Evolutionary conservation across 1,140 invertebrate genomes (phyloP), one percentile per base, ranked within the genome.

Genomic region (Drosophila sturtevanti): DNA sequence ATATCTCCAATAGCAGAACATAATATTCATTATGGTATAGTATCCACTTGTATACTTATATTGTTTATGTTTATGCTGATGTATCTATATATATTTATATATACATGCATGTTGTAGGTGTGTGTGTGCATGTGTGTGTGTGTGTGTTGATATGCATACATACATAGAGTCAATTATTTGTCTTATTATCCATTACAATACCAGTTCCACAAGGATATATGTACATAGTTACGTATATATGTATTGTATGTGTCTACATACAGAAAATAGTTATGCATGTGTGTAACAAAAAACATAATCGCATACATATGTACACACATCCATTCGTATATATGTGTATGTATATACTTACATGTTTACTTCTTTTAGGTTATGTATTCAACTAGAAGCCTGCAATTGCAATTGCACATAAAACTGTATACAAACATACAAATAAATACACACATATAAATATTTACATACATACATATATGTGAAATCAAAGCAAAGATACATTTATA

Each of bases 221-320:
- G 41, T 48, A 11, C 18, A 48, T 18, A 44, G 12, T 55, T 55
- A 54, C 16, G 2, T 52, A 2, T 27, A 34, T 6, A 18, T 31
- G 9, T 27, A 22, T 21, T 18, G 12, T 51, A 2, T 54, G 14
- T 16, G 16, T 27, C 4, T 55, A 55, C 16, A 48, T 48, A 48
- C 41, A 48, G 16, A 21, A 48, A 48, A 48, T 48, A 9, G 52
- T 55, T 55, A 31, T 31, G 14, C 2, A 21, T 48, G 24, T 51
- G 22, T 51, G 18, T 27, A 16, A 18, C n/a, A n/a, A n/a, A n/a
- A 16, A 51, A 34, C n/a, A 24, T 51, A 62, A 14, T 7, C 14
- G 16, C 38, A 48, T 31, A 48, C 59, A 41, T 51, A 63, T 62
- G 38, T 14, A 41, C 38, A 59, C 24, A 21, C 34, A 59, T 21